phyloP scores from a whole-genome alignment of 2,888 invertebrate species.

The Drosophila rellima region DNA sequence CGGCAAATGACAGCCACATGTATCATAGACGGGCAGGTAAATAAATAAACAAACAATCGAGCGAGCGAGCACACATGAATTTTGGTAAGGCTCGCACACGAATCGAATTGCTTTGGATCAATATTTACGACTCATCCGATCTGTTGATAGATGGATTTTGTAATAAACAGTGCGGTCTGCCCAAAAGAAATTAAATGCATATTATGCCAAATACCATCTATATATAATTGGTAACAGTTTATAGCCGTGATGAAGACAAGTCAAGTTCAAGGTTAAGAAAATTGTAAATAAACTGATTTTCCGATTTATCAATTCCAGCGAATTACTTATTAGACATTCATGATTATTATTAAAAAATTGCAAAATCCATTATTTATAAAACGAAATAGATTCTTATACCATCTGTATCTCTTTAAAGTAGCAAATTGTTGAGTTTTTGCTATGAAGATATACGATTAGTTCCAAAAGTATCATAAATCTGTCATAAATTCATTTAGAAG shows the following conservation, averaged over 20 bases:
- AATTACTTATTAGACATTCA: slow-evolving; percentile 10
- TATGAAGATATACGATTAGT: slow-evolving; percentile 2
- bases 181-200: slow-evolving; percentile 2
- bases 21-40: slow-evolving; percentile 59
- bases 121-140: slow-evolving; percentile 38
- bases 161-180: slow-evolving; percentile 53
- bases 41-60: slow-evolving; percentile 61
- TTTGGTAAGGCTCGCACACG: slow-evolving; percentile 31
- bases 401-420: slow-evolving; percentile 6
- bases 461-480: slow-evolving; percentile 5
- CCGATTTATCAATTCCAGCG: slow-evolving; percentile 1
- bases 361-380: not conserved
- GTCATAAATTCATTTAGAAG: slow-evolving; percentile 3
- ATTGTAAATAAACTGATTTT: slow-evolving; percentile 1
- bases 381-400: not conserved
- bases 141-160: slow-evolving; percentile 57
- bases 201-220: slow-evolving; percentile 3
- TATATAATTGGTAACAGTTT: slow-evolving; percentile 8
- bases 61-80: not conserved
- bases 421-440: not conserved
- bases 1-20: slow-evolving; percentile 72
- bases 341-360: slow-evolving; percentile 10
- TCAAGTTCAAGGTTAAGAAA: slow-evolving; percentile 38
- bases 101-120: slow-evolving; percentile 26
- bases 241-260: slow-evolving; percentile 12